Evolutionary conservation across 2,113 vertebrate genomes (phyloP).

Genomic region (Eupsittula cactorum): DNA sequence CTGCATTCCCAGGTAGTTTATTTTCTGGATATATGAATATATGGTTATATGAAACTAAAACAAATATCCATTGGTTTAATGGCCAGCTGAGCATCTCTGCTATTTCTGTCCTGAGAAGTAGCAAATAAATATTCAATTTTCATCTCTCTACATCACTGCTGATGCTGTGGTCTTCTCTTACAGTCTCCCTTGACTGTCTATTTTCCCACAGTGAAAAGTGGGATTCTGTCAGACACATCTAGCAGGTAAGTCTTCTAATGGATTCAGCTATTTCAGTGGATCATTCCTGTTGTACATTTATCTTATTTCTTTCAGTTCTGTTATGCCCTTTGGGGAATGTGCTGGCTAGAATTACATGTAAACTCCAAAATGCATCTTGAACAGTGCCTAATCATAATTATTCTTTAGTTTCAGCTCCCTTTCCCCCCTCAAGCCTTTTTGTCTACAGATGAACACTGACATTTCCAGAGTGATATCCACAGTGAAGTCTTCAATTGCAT

Average conservation of each 20-base stretch:
- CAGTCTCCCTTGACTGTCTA: background rate
- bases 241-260: background rate
- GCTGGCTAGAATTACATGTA: background rate
- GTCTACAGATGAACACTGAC: background rate
- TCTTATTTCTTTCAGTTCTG: background rate
- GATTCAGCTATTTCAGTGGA: background rate
- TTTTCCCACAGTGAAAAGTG: background rate
- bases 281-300: background rate
- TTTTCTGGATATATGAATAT: background rate
- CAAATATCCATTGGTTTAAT: background rate
- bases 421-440: background rate
- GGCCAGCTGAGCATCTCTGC: background rate
- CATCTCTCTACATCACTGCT: background rate
- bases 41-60: background rate
- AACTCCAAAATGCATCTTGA: background rate
- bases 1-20: background rate
- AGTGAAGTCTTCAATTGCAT: background rate
- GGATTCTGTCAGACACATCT: background rate
- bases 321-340: background rate
- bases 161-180: background rate
- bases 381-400: background rate
- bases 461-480: background rate
- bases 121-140: background rate
- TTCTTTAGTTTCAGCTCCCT: background rate
- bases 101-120: background rate